These are phyloP conservation scores for Trochalopteron elliotii DNA, from an alignment of 2,113 vertebrate genomes.

Conservation along the genomic window DNA sequence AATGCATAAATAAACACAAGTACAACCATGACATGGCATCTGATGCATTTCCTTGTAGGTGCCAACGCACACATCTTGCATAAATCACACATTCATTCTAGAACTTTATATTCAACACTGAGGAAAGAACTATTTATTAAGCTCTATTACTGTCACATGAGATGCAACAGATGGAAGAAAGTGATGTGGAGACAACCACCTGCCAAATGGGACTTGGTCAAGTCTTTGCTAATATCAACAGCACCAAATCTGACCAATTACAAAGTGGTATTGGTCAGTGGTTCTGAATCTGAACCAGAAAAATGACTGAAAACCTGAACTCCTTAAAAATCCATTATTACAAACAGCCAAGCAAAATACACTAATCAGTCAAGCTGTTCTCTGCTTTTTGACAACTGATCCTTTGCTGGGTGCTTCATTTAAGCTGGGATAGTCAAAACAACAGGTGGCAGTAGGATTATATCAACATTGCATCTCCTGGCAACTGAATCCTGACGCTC, in stretches of 20 bases:
- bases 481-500: background rate
- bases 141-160: background rate
- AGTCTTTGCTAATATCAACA: background rate
- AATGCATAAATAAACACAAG: background rate
- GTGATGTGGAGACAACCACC: background rate
- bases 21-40: background rate
- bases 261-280: background rate
- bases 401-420: slow-evolving; percentile 15
- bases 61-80: background rate
- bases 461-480: background rate
- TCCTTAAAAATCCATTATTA: background rate
- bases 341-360: background rate
- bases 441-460: slow-evolving; percentile 55
- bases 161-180: background rate
- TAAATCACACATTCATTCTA: background rate
- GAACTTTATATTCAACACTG: background rate
- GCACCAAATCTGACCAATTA: background rate
- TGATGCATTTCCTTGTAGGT: background rate
- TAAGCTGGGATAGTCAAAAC: slow-evolving; percentile 29
- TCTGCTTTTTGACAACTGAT: slow-evolving; percentile 43
- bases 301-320: background rate
- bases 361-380: slow-evolving; percentile 3
- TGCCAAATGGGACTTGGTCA: background rate
- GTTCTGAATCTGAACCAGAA: background rate
- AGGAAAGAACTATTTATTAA: background rate